Evolutionary conservation across 2,113 vertebrate genomes (phyloP), one percentile per base, ranked within the genome.

Genomic region (Elgaria multicarinata): DNA sequence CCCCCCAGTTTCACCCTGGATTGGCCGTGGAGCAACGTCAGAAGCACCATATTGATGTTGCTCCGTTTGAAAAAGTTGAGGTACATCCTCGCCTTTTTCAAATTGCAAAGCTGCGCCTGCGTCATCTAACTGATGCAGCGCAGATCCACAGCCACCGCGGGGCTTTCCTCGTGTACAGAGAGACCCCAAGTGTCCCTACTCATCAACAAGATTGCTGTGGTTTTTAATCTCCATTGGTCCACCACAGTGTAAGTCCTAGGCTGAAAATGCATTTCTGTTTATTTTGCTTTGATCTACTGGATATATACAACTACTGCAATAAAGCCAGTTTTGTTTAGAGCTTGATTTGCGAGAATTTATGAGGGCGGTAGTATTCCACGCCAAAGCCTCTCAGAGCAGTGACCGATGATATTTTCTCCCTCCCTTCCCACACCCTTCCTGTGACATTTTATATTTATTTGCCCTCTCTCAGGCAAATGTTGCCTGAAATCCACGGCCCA

Each of bases 311-410:
- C 44, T 55, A 69, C 62, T 69, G 72, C 74, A 85, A 78, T 89
- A 89, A 89, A 89, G 82, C 72, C 33, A 84, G 72, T n/a, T 84
- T 89, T 84, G 82, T 89, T 85, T 85, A 78, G 46, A 89, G 83
- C 50, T 64, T 69, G 44, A 50, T 44, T 87, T 85, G 24, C 78
- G 58, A 69, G 24, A n/a, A 62, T 78, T 89, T 85, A 85, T 64
- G 74, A 69, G 82, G 6, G n/a, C 24, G 71, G n/a, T 42, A 69
- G 88, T 33, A 78, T 67, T 85, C 74, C 28, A 16, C 36, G 62
- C 82, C 88, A 78, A 77, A 85, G 26, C 18, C 20, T 39, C 72
- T 69, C 36, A 24, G 62, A 53, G 50, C 50, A 53, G 26, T 84
- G 58, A 85, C 84, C 33, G 74, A 89, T 85, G 58, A 67, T 53